Conservation (phyloP, 2,113 vertebrate genomes). For the Mastomys natalensis region DNA sequence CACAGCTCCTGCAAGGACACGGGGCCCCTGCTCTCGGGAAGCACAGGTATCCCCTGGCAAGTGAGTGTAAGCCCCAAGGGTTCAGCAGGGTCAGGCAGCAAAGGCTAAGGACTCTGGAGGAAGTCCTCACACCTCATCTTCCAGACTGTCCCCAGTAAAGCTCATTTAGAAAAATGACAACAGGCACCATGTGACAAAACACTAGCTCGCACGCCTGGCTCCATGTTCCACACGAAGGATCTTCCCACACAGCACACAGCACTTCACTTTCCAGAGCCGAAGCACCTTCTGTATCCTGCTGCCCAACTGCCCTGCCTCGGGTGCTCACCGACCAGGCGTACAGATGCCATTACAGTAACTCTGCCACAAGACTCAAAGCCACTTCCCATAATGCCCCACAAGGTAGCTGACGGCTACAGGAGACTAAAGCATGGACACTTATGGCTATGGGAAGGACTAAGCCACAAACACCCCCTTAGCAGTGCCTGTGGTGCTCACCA, state of each 20-base stretch:
- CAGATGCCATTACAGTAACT: not conserved
- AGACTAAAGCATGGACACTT: not conserved
- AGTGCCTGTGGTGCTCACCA: constrained; percentile 88
- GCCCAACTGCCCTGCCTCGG: rapidly evolving
- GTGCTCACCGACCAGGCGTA: not conserved
- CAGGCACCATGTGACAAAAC: not conserved
- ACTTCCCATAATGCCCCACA: not conserved
- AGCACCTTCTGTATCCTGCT: not conserved
- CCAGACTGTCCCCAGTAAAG: not conserved
- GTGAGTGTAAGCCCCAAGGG: not conserved
- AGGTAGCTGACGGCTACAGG: not conserved
- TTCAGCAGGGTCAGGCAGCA: not conserved
- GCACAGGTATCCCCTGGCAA: not conserved
- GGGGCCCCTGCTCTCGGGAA: not conserved
- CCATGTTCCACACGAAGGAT: not conserved
- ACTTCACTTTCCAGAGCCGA: not conserved
- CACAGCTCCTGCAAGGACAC: not conserved
- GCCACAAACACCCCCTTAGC: rapidly evolving
- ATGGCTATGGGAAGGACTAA: too few relatives aligned
- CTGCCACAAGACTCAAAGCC: not conserved
- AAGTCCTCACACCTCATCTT: not conserved
- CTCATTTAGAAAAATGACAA: not conserved
- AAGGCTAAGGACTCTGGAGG: not conserved
- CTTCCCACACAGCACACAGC: rapidly evolving
- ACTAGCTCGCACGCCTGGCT: rapidly evolving